Conservation (phyloP, 2,113 vertebrate species). For the Cyprinodon brontotheroides region DNA sequence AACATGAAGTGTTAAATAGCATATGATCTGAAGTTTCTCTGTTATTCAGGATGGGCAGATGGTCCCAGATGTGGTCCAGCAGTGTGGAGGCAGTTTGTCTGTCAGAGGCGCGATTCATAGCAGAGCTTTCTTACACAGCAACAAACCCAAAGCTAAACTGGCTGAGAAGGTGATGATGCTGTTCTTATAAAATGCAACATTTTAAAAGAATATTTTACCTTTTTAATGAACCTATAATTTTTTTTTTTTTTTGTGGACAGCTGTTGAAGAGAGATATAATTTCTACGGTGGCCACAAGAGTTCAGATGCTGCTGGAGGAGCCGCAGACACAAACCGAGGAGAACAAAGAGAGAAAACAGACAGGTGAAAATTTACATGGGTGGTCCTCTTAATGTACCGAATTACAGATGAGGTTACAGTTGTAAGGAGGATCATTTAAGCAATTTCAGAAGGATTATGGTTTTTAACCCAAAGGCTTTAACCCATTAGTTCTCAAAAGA, state of each 20-base stretch:
- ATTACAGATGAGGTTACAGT: no score
- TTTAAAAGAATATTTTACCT: neutral
- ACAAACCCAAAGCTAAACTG: slow-evolving; percentile 87
- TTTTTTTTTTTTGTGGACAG: slow-evolving; percentile 61
- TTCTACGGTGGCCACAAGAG: slow-evolving; percentile 87
- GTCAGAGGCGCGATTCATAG: slow-evolving; percentile 86
- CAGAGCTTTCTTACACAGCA: slow-evolving; percentile 88
- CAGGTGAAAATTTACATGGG: slow-evolving; percentile 20
- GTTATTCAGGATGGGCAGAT: slow-evolving; percentile 60
- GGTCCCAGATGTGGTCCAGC: slow-evolving; percentile 80
- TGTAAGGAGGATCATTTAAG: no score
- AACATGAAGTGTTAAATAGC: neutral
- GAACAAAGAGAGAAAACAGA: slow-evolving; percentile 30
- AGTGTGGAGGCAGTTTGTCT: slow-evolving; percentile 83
- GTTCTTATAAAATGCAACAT: no score
- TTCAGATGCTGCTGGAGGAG: slow-evolving; percentile 93
- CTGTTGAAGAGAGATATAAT: slow-evolving; percentile 91
- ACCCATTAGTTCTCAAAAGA: no score
- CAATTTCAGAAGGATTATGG: no score
- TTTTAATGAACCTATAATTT: neutral
- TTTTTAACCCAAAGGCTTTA: no score
- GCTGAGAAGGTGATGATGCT: slow-evolving; percentile 82
- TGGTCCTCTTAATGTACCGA: no score
- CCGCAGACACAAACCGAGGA: slow-evolving; percentile 78
- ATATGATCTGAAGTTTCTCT: neutral